Percentiles rank a stretch among this genome's conserved stretches.
These are phyloP conservation scores for Dipodomys merriami DNA, from an alignment of 2,113 vertebrate genomes.

Conservation along the genomic window DNA sequence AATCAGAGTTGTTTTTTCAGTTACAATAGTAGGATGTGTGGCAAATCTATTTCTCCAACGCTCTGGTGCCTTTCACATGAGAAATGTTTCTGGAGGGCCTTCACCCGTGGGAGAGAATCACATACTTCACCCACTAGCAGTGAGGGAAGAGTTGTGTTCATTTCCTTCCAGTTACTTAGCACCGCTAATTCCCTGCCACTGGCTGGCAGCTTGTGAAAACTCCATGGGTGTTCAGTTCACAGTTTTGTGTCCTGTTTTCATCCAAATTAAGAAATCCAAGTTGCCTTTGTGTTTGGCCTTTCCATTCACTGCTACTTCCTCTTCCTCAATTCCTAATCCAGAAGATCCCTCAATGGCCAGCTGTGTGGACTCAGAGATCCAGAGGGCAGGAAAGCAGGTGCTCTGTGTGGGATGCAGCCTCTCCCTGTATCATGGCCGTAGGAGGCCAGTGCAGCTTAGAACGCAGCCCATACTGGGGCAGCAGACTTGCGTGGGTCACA, in stretches of 20 bases:
- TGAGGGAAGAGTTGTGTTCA: slow-evolving; percentile 7
- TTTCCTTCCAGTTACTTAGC: slow-evolving; percentile 66
- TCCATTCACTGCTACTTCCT: not conserved
- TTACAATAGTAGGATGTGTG: not conserved
- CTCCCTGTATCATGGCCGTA: not conserved
- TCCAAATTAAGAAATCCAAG: slow-evolving; percentile 72
- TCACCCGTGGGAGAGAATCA: not conserved
- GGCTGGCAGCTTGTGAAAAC: slow-evolving; percentile 71
- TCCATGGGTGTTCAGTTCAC: slow-evolving; percentile 69
- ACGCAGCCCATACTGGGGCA: slow-evolving; percentile 30
- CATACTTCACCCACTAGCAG: not conserved
- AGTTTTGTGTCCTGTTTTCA: slow-evolving; percentile 47
- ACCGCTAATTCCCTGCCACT: slow-evolving; percentile 40
- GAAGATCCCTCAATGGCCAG: not conserved
- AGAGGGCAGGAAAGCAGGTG: not conserved
- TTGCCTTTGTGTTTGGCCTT: slow-evolving; percentile 50
- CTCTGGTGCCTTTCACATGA: not conserved
- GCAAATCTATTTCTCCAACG: not conserved
- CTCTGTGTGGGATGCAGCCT: not conserved
- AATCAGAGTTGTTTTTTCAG: not conserved
- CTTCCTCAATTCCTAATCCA: not conserved
- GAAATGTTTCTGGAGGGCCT: not conserved
- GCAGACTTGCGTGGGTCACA: slow-evolving; percentile 60
- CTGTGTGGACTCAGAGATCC: too few relatives aligned
- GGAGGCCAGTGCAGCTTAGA: not conserved